phyloP scores from a whole-genome alignment of 2,888 invertebrate species.

The Leptinotarsa peninsularis region DNA sequence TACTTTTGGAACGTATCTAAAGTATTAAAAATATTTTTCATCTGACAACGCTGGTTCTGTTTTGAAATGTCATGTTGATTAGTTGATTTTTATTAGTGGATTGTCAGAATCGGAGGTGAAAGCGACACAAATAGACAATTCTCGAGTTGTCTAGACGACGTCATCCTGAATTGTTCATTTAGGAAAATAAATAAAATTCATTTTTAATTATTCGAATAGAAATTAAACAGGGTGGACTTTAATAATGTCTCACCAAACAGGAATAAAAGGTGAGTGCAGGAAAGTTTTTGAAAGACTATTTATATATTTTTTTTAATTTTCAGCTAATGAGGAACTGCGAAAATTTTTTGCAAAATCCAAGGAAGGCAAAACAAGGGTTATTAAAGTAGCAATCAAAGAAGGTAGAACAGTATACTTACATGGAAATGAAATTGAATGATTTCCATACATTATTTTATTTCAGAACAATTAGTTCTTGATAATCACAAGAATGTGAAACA shows the following conservation, averaged over 20 bases:
- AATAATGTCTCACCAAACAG: slow-evolving; percentile 90
- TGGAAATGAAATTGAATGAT: not conserved
- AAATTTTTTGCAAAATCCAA: slow-evolving; percentile 86
- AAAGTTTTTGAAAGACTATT: slow-evolving; percentile 46
- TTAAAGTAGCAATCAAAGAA: slow-evolving; percentile 89
- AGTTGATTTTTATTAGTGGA: no score
- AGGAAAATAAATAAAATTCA: not conserved
- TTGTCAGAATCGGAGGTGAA: no score
- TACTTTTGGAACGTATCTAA: no score
- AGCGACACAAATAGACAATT: no score
- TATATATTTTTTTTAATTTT: slow-evolving; percentile 56
- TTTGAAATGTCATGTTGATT: no score
- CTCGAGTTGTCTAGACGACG: no score
- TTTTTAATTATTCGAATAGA: not conserved
- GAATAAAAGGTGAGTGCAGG: slow-evolving; percentile 81
- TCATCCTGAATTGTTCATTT: not conserved
- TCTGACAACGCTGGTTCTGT: no score
- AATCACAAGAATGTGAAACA: slow-evolving; percentile 76
- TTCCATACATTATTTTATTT: slow-evolving; percentile 36
- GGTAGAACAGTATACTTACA: slow-evolving; percentile 70
- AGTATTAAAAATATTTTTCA: no score
- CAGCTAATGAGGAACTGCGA: slow-evolving; percentile 86
- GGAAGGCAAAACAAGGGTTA: slow-evolving; percentile 81
- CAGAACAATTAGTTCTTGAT: slow-evolving; percentile 82
- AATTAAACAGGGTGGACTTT: not conserved